Evolutionary conservation across 2,888 invertebrate genomes (phyloP), one percentile per base, ranked within the genome.

Genomic region (Volucella zonaria): DNA sequence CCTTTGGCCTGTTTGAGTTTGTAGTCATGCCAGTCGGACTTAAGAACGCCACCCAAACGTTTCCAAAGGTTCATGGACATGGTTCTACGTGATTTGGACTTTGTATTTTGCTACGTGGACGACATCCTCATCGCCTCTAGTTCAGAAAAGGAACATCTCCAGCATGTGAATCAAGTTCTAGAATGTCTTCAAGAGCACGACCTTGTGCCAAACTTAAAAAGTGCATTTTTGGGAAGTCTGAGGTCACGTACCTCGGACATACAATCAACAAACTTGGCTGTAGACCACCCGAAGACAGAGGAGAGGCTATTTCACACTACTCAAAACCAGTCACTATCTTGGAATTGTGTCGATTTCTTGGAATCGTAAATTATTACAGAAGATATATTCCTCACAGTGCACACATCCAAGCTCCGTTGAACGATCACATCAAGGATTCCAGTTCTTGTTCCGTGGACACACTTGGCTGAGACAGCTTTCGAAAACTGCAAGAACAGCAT

Each of bases 361-460:
- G 73, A 74, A 40, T 64, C 8, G 54, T 74, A 0, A 74, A 74
- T 42, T 85, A 74, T 45, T 87, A 87, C 45, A 78, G 78, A 1
- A 45, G 75, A 10, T 81, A 78, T 43, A 54, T 79, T 8, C 68
- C 78, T 0, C 64, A 67, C 9, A 61, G 76, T 18, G 76, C 61
- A 1, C 31, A 59, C 43, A 66, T 58, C 4, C 62, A 73, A 47
- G 73, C 52, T n/a, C 67, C 54, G 3, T 23, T 67, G 42, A 52
- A 43, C 3, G 66, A n/a, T 11, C 10, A 71, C 45, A 66, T 73
- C 10, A 61, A 31, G 0, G 68, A 66, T 12, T 59, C 71, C 9
- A 59, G 43, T 66, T 31, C 52, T n/a, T 3, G 42, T 76, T 18
- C 49, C 59, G 3, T 67, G 58, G 67, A 66, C 31, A 12, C 45